Evolutionary conservation across 2,888 invertebrate genomes (phyloP), one percentile per base, ranked within the genome.

Genomic region (Ophioninae sp.): DNA sequence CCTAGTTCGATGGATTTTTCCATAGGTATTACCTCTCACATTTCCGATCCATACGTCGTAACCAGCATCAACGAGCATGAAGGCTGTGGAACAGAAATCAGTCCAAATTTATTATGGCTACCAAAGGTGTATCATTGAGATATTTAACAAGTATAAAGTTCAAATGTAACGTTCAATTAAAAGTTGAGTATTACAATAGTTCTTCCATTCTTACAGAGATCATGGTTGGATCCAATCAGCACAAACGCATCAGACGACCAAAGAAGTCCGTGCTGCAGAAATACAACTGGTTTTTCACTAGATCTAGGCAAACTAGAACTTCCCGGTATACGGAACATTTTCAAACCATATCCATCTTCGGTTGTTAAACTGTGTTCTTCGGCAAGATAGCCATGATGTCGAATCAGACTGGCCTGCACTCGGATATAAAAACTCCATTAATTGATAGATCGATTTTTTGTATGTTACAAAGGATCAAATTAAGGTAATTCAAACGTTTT

Each of bases 11-110:
- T 95, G 95, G 0, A 92, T 87, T 75, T 88, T 87, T 0, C 94
- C 93, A 88, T 94, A 94, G 1, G 90, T 70, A 79, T 93, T 95
- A 6, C 95, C 95, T 79, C 95, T 92, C 3, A 93, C 85, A 86
- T 95, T 95, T 0, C 94, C 94, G 17, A 95, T 87, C 95, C 95
- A 95, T 0, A 95, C 95, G 85, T 95, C 95, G 85, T 94, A 95
- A 0, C 95, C 95, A 1, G 93, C 94, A 84, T 95, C 95, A 0
- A 94, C 94, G 76, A 95, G 89, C 10, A 94, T 86, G 82, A 93
- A 95, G 1, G 93, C 95, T 95, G 13, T 79, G 85, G 21, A 70
- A 61, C 37, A 44, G 62, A 23, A 39, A 21, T 13, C 30, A n/a
- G 50, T 59, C 20, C 0, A 21, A 59, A 59, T 59, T 20, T 59